Evolutionary conservation across 2,113 vertebrate genomes (phyloP).

Genomic region (Colossoma macropomum): DNA sequence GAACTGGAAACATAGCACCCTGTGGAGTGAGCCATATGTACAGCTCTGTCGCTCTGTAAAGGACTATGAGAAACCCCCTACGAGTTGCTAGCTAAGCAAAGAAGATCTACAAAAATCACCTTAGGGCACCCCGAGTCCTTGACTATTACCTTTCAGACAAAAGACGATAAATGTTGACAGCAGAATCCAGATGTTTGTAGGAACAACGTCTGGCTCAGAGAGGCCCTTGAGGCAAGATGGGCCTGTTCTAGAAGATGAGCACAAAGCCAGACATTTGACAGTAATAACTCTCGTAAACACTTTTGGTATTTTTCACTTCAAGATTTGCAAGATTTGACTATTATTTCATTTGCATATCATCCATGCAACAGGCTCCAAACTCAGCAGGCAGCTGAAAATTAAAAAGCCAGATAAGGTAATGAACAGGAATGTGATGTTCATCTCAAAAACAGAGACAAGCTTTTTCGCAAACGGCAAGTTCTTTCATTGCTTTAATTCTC

Average conservation of each 20-base stretch:
- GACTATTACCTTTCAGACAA: constrained; percentile 46
- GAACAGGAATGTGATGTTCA: background rate
- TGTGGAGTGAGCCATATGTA: background rate
- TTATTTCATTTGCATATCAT: background rate
- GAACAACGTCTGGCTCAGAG: constrained; percentile 52
- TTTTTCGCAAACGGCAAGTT: background rate
- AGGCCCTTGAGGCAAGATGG: constrained; percentile 52
- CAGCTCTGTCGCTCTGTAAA: background rate
- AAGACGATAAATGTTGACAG: constrained; percentile 57
- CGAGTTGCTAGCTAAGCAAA: background rate
- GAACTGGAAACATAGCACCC: background rate
- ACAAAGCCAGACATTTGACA: constrained; percentile 36
- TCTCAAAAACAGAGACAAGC: background rate
- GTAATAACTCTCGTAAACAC: constrained; percentile 13
- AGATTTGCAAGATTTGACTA: background rate
- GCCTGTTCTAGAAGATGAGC: constrained; percentile 62
- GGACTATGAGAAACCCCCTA: background rate
- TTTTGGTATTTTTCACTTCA: background rate
- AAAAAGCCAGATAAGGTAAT: background rate
- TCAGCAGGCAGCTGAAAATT: constrained; percentile 19
- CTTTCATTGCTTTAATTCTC: constrained; percentile 16
- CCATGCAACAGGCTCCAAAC: background rate
- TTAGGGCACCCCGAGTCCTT: constrained; percentile 18
- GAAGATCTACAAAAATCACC: constrained; percentile 25
- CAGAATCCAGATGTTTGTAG: constrained; percentile 67